Conservation (phyloP, 2,888 invertebrate genomes). For the Xanthostigma xanthostigma region DNA sequence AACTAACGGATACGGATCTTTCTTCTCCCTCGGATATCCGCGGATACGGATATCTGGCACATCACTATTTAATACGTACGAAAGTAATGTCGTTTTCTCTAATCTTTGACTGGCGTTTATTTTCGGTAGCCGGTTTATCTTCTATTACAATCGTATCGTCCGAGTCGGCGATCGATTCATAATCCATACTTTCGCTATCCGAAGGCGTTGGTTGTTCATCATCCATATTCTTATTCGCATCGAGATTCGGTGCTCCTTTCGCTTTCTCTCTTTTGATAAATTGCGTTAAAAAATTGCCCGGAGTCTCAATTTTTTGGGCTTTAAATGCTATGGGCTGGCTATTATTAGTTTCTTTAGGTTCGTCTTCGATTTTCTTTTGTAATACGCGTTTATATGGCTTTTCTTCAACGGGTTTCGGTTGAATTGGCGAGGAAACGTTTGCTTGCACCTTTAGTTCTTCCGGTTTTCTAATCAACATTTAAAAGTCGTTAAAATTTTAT, state of each 20-base stretch:
- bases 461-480: constrained; percentile 29
- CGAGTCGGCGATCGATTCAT: no score
- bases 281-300: constrained; percentile 10
- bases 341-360: constrained; percentile 5
- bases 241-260: constrained; percentile 11
- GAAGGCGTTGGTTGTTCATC: no score
- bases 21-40: no score
- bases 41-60: no score
- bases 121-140: no score
- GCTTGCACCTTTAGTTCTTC: constrained; percentile 53
- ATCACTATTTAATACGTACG: neutral
- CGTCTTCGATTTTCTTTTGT: constrained; percentile 9
- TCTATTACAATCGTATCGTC: no score
- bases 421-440: constrained; percentile 46
- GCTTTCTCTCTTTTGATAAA: constrained; percentile 16
- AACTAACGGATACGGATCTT: no score
- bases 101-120: no score
- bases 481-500: neutral
- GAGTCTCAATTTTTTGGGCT: constrained; percentile 10
- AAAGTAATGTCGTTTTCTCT: neutral
- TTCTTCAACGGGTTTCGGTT: constrained; percentile 26
- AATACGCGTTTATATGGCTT: constrained; percentile 23
- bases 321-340: constrained; percentile 14
- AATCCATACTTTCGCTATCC: no score
- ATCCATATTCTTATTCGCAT: no score